Percentiles rank a stretch among this genome's conserved stretches.
Evolutionary conservation across 2,797 vertebrate species (phyloP).

Genomic region (Myotis findleyi): DNA sequence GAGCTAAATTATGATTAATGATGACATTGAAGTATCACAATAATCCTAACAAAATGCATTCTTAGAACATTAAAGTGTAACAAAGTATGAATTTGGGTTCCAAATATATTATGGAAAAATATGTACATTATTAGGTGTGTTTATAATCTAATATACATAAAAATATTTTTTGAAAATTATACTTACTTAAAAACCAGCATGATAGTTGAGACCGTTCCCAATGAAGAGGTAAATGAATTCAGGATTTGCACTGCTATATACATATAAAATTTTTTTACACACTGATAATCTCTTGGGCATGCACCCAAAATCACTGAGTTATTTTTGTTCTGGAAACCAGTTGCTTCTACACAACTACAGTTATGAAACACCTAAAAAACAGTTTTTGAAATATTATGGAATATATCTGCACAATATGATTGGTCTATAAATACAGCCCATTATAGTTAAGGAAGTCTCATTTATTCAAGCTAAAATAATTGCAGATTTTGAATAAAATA

Average conservation of each 20-base stretch:
- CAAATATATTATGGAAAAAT: conserved; percentile 15
- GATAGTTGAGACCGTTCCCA: conserved; percentile 88
- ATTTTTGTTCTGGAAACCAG: conserved; percentile 80
- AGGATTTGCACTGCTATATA: conserved; percentile 88
- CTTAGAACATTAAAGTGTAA: neutral
- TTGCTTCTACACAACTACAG: conserved; percentile 91
- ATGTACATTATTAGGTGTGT: neutral
- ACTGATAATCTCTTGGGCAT: conserved; percentile 89
- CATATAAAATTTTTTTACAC: conserved; percentile 90
- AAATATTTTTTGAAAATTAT: conserved; percentile 19
- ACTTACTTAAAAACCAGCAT: conserved; percentile 91
- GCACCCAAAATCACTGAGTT: conserved; percentile 90
- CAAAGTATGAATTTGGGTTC: neutral
- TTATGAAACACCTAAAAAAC: conserved; percentile 91
- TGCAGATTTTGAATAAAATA: neutral
- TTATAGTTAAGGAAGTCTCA: conserved; percentile 28
- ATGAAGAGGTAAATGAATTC: conserved; percentile 86
- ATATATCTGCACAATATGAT: neutral
- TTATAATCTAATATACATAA: neutral
- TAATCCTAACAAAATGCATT: neutral
- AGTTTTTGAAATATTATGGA: conserved; percentile 54
- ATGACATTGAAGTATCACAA: neutral
- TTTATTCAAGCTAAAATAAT: conserved; percentile 18
- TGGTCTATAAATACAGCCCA: neutral
- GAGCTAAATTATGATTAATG: neutral